Evolutionary conservation across 2,888 invertebrate genomes (phyloP).

Genomic region (Syrista parreyssii): DNA sequence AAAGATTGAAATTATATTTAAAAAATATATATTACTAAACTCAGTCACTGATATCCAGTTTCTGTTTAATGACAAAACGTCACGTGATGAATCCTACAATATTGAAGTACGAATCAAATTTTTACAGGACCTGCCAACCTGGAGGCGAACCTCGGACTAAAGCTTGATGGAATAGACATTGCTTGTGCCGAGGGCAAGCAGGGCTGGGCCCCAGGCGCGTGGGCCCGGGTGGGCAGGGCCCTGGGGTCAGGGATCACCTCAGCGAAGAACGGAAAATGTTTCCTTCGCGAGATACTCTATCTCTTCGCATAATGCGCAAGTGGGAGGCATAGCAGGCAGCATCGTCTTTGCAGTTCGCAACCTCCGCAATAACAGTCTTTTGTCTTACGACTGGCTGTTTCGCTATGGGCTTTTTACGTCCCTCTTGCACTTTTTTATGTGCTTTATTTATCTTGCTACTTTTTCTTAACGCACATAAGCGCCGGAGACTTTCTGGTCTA

Average conservation of each 20-base stretch:
- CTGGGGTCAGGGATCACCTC: conserved; percentile 53
- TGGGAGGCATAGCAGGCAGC: conserved; percentile 42
- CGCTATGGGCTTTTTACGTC: conserved; percentile 1
- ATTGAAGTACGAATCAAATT: conserved; percentile 19
- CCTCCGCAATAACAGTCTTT: conserved; percentile 41
- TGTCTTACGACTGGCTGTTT: conserved; percentile 22
- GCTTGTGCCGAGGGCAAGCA: conserved; percentile 12
- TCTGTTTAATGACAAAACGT: neutral
- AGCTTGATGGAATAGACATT: conserved; percentile 4
- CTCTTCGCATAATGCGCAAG: conserved; percentile 54
- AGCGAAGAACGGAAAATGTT: conserved; percentile 23
- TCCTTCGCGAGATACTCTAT: conserved; percentile 48
- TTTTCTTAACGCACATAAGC: neutral
- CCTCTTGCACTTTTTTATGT: conserved; percentile 26
- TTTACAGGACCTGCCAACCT: neutral
- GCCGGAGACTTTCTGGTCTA: too few species aligned
- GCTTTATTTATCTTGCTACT: neutral
- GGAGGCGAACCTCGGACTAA: neutral
- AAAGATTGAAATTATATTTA: neutral
- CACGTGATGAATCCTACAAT: neutral
- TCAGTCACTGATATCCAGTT: neutral
- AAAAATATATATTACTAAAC: neutral
- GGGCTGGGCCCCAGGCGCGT: conserved; percentile 32
- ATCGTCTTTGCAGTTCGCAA: conserved; percentile 11
- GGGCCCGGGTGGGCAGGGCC: conserved; percentile 47